Evolutionary conservation across 2,113 vertebrate species (phyloP), one percentile per base, ranked within the genome.

Genomic region (Columba livia): DNA sequence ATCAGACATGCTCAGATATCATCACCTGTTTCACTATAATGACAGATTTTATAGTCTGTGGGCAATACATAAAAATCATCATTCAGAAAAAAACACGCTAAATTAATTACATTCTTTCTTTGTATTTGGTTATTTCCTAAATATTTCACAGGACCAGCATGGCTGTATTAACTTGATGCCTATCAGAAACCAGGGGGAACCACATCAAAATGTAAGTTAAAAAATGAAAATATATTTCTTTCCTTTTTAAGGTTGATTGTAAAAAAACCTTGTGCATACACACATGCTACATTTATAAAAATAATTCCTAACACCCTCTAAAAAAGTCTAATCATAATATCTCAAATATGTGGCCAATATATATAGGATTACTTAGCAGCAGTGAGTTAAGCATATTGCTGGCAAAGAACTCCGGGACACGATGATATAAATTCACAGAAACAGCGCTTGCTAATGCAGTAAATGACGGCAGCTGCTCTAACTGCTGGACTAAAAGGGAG

Each of bases 391-490:
- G 90, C 91, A 24, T 86, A 90, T 83, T 97, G 78, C 95, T 96
- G 97, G 95, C 89, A 81, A 89, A 88, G 94, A 95, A 64, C 92
- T 82, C 62, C 1, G 21, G 86, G 85, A 53, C 93, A 91, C 19
- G 28, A 60, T 48, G 91, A 60, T 89, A 96, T 94, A 94, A 90
- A 96, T 97, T 96, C 94, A 93, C 92, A 94, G 91, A 94, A 97
- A 90, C 2, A 53, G 91, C 77, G 77, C 90, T 95, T 89, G 82
- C 71, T 94, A 94, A 92, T 95, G 91, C 90, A 94, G 88, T 96
- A 81, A 89, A 95, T 69, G 91, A 92, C 17, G 89, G 85, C 97
- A 97, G 96, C 97, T 97, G 97, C 97, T 67, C 17, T 31, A 87
- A 83, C 81, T 65, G 90, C 93, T 90, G 96, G 79, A 40, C 96